These are phyloP conservation scores for Ceratotherium simum DNA, from an alignment of 2,113 vertebrate genomes.

Conservation along the genomic window DNA sequence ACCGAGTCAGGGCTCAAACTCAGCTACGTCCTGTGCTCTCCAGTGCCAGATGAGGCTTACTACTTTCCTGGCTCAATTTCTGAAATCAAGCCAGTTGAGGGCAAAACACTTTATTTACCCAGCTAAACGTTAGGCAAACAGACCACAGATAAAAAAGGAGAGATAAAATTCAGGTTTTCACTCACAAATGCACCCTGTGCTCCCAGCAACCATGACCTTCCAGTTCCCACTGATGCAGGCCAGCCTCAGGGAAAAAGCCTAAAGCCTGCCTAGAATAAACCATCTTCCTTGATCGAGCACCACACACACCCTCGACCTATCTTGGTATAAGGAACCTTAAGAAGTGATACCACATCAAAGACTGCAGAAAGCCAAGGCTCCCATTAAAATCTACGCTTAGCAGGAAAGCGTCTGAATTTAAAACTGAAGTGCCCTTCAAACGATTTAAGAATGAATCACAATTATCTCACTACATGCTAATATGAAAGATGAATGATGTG, in stretches of 20 bases:
- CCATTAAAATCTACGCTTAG: conserved; percentile 29
- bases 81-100: neutral
- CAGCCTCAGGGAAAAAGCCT: neutral
- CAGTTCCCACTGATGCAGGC: neutral
- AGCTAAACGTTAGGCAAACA: conserved; percentile 23
- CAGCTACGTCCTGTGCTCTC: neutral
- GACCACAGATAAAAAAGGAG: conserved; percentile 37
- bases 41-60: neutral
- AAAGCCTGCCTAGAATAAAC: neutral
- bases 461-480: neutral
- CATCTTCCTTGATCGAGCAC: neutral
- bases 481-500: conserved; percentile 16
- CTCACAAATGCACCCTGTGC: neutral
- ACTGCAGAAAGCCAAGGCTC: neutral
- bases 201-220: neutral
- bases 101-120: neutral
- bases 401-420: neutral
- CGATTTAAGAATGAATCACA: neutral
- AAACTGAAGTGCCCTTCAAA: neutral
- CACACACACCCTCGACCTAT: too few species aligned
- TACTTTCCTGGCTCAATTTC: conserved; percentile 2
- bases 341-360: neutral
- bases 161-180: conserved; percentile 40
- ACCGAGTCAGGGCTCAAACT: neutral
- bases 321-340: conserved; percentile 14